Evolutionary conservation across 2,888 invertebrate species (phyloP).

Genomic region (Phasia obesa): DNA sequence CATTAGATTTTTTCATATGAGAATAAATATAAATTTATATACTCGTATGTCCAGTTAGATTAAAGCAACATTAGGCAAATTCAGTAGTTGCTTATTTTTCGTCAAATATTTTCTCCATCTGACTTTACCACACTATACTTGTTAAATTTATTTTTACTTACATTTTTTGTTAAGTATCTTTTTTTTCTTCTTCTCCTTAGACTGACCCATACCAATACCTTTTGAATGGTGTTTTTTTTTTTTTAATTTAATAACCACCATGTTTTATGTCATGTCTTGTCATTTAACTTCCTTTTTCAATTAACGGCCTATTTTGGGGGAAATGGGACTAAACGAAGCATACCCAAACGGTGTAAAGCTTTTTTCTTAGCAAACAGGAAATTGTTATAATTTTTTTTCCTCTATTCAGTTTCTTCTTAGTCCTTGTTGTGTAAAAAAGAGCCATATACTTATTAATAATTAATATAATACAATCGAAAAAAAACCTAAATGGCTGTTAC

Average conservation of each 20-base stretch:
- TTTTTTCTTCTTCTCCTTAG: background rate
- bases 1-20: no score
- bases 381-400: slow-evolving; percentile 60
- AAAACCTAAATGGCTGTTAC: background rate
- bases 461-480: slow-evolving; percentile 26
- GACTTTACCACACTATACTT: background rate
- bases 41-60: no score
- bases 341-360: background rate
- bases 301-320: slow-evolving; percentile 57
- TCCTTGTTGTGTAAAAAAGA: background rate
- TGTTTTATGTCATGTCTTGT: slow-evolving; percentile 64
- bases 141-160: background rate
- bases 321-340: background rate
- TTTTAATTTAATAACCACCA: slow-evolving; percentile 52
- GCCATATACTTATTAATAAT: slow-evolving; percentile 58
- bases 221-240: slow-evolving; percentile 5
- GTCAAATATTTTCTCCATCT: no score
- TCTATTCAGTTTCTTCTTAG: background rate
- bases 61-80: no score
- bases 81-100: no score
- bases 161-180: slow-evolving; percentile 12
- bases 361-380: slow-evolving; percentile 49
- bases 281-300: slow-evolving; percentile 62
- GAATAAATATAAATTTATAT: no score
- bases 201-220: slow-evolving; percentile 29